Conservation (phyloP, 2,888 invertebrate genomes). For the Parnassius orleans region DNA sequence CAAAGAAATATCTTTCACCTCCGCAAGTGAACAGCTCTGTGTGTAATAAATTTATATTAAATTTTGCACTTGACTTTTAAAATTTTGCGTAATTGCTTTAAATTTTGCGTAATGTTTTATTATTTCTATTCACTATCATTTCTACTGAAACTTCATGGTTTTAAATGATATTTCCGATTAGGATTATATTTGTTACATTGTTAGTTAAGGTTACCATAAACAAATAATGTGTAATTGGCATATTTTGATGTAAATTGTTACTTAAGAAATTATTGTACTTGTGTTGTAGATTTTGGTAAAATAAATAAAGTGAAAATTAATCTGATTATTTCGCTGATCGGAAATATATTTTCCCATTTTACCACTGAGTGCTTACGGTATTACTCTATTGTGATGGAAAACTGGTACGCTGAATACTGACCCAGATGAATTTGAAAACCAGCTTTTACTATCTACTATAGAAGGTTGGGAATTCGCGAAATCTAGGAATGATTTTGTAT, state of each 20-base stretch:
- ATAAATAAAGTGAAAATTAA: constrained; percentile 18
- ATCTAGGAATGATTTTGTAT: too few relatives aligned
- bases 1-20: neutral
- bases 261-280: constrained; percentile 25
- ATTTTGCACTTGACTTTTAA: constrained; percentile 1
- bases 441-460: too few relatives aligned
- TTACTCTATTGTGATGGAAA: too few relatives aligned
- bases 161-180: neutral
- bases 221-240: constrained; percentile 19
- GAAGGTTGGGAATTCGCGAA: too few relatives aligned
- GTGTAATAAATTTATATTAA: neutral
- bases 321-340: constrained; percentile 18
- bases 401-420: neutral
- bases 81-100: too few relatives aligned
- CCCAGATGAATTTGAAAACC: too few relatives aligned
- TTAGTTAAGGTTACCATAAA: constrained; percentile 20
- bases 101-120: constrained; percentile 9
- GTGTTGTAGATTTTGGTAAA: constrained; percentile 24
- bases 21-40: constrained; percentile 3
- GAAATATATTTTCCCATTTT: neutral
- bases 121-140: neutral
- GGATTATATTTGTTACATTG: constrained; percentile 19
- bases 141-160: neutral
- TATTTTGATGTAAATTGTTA: constrained; percentile 22
- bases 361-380: too few relatives aligned